These are phyloP conservation scores for Salminus brasiliensis DNA, from an alignment of 2,113 vertebrate species.

Conservation along the genomic window DNA sequence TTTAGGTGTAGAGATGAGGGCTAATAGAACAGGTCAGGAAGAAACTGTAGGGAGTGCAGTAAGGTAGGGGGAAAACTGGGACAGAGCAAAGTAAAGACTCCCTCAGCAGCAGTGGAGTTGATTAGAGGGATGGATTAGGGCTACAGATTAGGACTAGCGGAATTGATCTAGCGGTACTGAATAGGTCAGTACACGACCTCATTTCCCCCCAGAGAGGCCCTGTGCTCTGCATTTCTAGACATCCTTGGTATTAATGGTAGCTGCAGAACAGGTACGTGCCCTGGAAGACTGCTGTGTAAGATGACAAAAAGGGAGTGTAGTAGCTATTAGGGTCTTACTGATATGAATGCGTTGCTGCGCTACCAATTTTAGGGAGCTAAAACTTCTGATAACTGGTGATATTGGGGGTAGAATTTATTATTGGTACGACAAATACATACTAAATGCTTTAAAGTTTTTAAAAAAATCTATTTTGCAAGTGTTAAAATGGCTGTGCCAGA, in stretches of 20 bases:
- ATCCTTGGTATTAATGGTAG: neutral
- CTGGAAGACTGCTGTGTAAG: neutral
- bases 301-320: neutral
- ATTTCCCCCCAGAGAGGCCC: neutral
- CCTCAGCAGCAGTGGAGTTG: neutral
- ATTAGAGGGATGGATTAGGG: constrained; percentile 24
- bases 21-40: neutral
- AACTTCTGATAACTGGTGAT: no score
- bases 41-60: neutral
- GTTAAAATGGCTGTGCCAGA: no score
- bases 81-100: neutral
- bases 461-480: no score
- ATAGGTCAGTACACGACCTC: constrained; percentile 3
- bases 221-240: neutral
- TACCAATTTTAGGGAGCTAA: no score
- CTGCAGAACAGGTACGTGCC: neutral
- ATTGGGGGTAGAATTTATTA: no score
- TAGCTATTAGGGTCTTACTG: neutral
- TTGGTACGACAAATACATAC: no score
- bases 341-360: no score
- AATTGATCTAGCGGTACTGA: neutral
- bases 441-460: no score
- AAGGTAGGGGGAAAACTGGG: constrained; percentile 10
- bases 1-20: neutral
- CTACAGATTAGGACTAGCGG: constrained; percentile 9